Conservation (phyloP, 2,888 invertebrate genomes). For the Andrena fulva region DNA sequence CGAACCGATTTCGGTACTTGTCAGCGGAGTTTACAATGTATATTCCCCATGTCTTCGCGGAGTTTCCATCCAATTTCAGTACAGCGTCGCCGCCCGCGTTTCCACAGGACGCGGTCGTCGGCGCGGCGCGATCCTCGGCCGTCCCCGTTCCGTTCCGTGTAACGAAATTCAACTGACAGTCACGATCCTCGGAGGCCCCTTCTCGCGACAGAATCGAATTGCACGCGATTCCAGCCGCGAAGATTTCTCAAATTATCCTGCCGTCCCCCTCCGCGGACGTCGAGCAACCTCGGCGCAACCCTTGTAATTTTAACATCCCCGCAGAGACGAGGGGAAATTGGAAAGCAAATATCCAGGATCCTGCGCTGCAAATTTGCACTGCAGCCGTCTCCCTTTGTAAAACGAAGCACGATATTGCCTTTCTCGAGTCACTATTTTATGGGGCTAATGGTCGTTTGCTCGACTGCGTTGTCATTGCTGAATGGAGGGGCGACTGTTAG, state of each 20-base stretch:
- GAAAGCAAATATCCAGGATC: conserved; percentile 16
- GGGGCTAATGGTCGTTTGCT: conserved; percentile 5
- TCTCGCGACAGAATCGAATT: conserved; percentile 39
- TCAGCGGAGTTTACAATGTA: conserved; percentile 74
- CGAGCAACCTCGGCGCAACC: background rate
- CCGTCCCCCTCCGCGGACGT: background rate
- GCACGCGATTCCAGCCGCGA: conserved; percentile 17
- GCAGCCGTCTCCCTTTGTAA: conserved; percentile 1
- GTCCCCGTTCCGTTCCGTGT: conserved; percentile 24
- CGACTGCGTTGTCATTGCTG: background rate
- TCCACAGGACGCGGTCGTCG: conserved; percentile 53
- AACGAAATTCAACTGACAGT: conserved; percentile 50
- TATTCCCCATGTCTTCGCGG: conserved; percentile 59
- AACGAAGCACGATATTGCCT: background rate
- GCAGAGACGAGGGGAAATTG: conserved; percentile 15
- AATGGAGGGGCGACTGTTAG: no score
- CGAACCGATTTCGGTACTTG: conserved; percentile 71
- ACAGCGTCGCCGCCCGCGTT: conserved; percentile 55
- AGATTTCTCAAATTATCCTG: conserved; percentile 37
- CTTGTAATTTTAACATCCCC: conserved; percentile 34
- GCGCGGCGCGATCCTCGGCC: conserved; percentile 21
- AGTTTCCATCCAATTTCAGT: conserved; percentile 74
- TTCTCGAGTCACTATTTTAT: background rate
- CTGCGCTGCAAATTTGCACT: conserved; percentile 20
- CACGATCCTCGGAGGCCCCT: conserved; percentile 29